A percentile compares a stretch with the other conserved stretches of the same genome.
Evolutionary conservation across 2,797 vertebrate genomes (phyloP).

Genomic region (Anniella stebbinsi): DNA sequence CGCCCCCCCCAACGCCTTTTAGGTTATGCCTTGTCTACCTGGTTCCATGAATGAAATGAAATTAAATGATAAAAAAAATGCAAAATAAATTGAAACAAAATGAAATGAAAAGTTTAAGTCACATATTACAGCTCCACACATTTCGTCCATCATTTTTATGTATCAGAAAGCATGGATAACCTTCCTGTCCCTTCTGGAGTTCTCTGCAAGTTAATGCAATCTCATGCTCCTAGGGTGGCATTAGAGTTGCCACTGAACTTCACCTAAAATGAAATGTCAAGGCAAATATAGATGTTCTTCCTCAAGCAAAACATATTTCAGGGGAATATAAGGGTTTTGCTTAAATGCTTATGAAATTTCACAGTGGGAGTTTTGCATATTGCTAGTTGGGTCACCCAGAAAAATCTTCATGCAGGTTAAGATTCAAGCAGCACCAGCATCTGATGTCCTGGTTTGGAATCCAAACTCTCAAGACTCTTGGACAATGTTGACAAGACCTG

Average conservation of each 20-base stretch:
- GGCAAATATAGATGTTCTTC: background rate
- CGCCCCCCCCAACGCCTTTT: conserved; percentile 30
- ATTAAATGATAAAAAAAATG: conserved; percentile 14
- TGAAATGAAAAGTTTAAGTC: conserved; percentile 30
- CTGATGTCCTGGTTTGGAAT: background rate
- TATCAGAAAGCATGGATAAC: background rate
- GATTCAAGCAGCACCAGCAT: background rate
- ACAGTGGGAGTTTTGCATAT: background rate
- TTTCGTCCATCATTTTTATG: background rate
- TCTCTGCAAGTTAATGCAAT: background rate
- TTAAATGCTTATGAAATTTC: background rate
- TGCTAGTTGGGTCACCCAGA: background rate
- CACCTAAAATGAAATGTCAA: background rate
- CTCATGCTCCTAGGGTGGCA: no score
- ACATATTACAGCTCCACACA: background rate
- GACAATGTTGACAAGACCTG: background rate
- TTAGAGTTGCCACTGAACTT: background rate
- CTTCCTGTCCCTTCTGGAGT: background rate
- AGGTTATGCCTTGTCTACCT: conserved; percentile 38
- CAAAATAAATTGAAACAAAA: background rate
- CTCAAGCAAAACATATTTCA: background rate
- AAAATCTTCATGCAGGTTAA: background rate
- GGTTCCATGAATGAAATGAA: conserved; percentile 42
- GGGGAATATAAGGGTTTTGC: background rate
- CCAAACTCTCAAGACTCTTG: background rate